Conservation (phyloP, 2,888 invertebrate genomes). For the Scrobipalpa atriplicella region DNA sequence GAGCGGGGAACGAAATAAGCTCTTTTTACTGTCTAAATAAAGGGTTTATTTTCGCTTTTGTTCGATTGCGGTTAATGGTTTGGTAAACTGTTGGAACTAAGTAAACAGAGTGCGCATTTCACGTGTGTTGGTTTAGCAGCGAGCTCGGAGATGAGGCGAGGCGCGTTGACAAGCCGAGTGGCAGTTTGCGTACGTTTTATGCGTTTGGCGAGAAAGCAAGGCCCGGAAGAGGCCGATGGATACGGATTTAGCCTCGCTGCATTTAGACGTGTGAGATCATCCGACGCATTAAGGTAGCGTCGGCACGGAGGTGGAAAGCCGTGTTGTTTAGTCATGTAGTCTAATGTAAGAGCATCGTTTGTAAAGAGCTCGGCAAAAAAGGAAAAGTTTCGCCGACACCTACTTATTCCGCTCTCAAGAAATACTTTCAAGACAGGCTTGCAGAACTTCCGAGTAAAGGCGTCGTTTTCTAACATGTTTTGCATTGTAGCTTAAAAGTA, state of each 20-base stretch:
- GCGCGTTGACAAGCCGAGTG: conserved; percentile 69
- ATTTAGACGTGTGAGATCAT: conserved; percentile 76
- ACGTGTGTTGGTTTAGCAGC: conserved; percentile 59
- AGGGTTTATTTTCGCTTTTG: conserved; percentile 45
- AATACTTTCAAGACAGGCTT: background rate
- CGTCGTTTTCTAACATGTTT: conserved; percentile 3
- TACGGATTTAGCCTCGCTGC: conserved; percentile 74
- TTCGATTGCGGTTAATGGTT: conserved; percentile 59
- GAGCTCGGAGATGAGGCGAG: conserved; percentile 50
- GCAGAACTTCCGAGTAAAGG: background rate
- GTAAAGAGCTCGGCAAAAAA: conserved; percentile 20
- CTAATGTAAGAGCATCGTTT: conserved; percentile 28
- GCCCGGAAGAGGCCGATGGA: conserved; percentile 69
- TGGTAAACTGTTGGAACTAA: conserved; percentile 59
- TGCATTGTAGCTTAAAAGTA: background rate
- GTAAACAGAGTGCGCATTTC: conserved; percentile 62
- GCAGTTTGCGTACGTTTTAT: conserved; percentile 73
- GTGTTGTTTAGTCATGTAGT: conserved; percentile 32
- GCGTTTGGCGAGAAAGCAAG: conserved; percentile 72
- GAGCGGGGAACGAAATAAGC: conserved; percentile 33
- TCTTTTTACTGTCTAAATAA: conserved; percentile 38
- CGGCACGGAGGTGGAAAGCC: conserved; percentile 38
- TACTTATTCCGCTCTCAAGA: conserved; percentile 1
- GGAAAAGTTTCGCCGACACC: background rate
- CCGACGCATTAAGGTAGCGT: conserved; percentile 54